Evolutionary conservation across 1,140 invertebrate species (phyloP).

Genomic region (Zaprionus inermis): DNA sequence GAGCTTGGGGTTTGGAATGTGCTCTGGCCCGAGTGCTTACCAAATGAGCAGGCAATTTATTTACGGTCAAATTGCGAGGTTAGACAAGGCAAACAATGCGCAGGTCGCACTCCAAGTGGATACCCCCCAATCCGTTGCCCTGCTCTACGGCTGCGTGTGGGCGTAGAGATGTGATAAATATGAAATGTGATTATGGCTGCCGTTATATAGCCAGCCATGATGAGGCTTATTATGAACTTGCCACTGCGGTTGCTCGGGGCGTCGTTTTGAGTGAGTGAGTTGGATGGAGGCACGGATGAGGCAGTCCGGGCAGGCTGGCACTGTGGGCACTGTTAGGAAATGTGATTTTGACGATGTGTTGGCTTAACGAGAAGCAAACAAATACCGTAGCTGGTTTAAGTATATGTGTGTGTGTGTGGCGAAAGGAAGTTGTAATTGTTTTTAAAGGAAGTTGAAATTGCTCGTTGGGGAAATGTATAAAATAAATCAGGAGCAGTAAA

Average conservation of each 20-base stretch:
- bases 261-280: slow-evolving; percentile 73
- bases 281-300: slow-evolving; percentile 24
- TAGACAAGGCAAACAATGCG: slow-evolving; percentile 74
- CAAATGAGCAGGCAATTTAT: slow-evolving; percentile 82
- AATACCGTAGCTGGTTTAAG: slow-evolving; percentile 4
- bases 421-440: slow-evolving; percentile 77
- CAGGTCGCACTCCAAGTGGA: slow-evolving; percentile 35
- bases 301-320: slow-evolving; percentile 10
- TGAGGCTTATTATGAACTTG: slow-evolving; percentile 80
- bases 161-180: slow-evolving; percentile 84
- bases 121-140: not conserved
- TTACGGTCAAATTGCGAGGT: slow-evolving; percentile 82
- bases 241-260: slow-evolving; percentile 71
- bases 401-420: slow-evolving; percentile 24
- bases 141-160: slow-evolving; percentile 45
- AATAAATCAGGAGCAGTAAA: slow-evolving; percentile 60
- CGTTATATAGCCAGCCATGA: slow-evolving; percentile 70
- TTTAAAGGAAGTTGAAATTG: slow-evolving; percentile 77
- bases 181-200: slow-evolving; percentile 83
- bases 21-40: slow-evolving; percentile 50
- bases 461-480: slow-evolving; percentile 76
- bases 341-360: slow-evolving; percentile 83
- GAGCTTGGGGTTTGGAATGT: slow-evolving; percentile 1
- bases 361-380: slow-evolving; percentile 61
- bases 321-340: slow-evolving; percentile 55